phyloP scores from a whole-genome alignment of 37 sponge, comb jelly and placozoan genomes.

The Aplysina aerophoba region DNA sequence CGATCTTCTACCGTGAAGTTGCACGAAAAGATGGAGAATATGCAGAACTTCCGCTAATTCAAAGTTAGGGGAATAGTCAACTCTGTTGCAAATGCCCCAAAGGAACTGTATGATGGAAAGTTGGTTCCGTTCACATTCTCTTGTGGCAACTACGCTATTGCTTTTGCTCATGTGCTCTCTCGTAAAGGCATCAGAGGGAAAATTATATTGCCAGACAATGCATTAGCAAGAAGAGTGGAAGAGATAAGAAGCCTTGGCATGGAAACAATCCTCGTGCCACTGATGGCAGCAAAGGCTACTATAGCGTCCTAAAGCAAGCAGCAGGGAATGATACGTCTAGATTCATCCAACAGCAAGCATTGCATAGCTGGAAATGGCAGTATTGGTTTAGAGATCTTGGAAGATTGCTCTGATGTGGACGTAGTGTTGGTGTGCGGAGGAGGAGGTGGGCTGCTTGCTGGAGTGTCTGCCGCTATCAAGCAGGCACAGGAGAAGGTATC shows the following conservation, averaged over 20 bases:
- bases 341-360: conserved; percentile 60
- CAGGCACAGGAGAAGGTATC: background rate
- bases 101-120: conserved; percentile 31
- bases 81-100: conserved; percentile 10
- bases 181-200: conserved; percentile 27
- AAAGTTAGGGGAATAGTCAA: conserved; percentile 52
- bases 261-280: conserved; percentile 41
- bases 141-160: conserved; percentile 66
- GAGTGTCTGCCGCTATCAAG: conserved; percentile 61
- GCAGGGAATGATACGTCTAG: conserved; percentile 55
- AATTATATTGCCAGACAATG: conserved; percentile 56
- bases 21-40: conserved; percentile 54
- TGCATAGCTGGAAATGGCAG: conserved; percentile 68
- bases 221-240: conserved; percentile 36
- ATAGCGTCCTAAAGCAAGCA: conserved; percentile 31
- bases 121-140: conserved; percentile 59
- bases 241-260: conserved; percentile 41
- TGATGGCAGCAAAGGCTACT: conserved; percentile 32
- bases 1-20: conserved; percentile 11
- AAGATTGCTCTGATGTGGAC: conserved; percentile 51
- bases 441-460: conserved; percentile 72
- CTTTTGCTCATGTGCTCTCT: conserved; percentile 56
- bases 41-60: conserved; percentile 64
- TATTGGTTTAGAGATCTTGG: conserved; percentile 59
- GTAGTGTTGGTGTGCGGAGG: conserved; percentile 72